Evolutionary conservation across 2,888 invertebrate genomes (phyloP).

Genomic region (Chloroclysta siterata): DNA sequence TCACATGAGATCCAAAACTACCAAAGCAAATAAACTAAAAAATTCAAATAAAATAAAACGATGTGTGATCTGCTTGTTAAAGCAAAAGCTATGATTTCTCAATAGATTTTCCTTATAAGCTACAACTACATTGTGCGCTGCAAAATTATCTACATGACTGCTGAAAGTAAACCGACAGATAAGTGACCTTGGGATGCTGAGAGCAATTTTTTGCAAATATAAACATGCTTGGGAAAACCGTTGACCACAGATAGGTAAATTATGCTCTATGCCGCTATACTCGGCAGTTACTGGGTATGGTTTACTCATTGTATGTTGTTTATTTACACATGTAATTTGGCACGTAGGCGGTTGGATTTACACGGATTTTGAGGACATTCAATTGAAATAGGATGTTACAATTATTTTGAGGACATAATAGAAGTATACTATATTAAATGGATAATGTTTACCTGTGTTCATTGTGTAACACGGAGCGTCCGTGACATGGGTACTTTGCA

Average conservation of each 20-base stretch:
- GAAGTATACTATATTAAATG: too few relatives aligned
- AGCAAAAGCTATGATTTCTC: neutral
- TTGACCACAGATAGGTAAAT: neutral
- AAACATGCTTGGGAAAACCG: neutral
- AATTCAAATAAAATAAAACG: too few relatives aligned
- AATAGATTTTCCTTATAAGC: neutral
- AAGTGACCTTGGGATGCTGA: neutral
- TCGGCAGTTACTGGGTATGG: neutral
- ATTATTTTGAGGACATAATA: too few relatives aligned
- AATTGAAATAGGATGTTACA: too few relatives aligned
- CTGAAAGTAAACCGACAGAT: neutral
- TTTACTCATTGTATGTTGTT: neutral
- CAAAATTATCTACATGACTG: neutral
- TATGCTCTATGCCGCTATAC: neutral
- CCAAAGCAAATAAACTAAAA: too few relatives aligned
- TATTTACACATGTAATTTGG: neutral
- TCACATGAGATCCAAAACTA: too few relatives aligned
- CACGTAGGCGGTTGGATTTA: neutral
- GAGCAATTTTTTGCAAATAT: neutral
- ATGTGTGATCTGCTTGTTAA: too few relatives aligned
- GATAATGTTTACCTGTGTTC: too few relatives aligned
- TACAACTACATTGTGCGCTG: neutral
- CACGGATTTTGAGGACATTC: neutral
- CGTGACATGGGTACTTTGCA: too few relatives aligned
- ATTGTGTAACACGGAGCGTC: too few relatives aligned